Conservation (phyloP, 1,140 invertebrate species). For the Bombus pyrosoma region DNA sequence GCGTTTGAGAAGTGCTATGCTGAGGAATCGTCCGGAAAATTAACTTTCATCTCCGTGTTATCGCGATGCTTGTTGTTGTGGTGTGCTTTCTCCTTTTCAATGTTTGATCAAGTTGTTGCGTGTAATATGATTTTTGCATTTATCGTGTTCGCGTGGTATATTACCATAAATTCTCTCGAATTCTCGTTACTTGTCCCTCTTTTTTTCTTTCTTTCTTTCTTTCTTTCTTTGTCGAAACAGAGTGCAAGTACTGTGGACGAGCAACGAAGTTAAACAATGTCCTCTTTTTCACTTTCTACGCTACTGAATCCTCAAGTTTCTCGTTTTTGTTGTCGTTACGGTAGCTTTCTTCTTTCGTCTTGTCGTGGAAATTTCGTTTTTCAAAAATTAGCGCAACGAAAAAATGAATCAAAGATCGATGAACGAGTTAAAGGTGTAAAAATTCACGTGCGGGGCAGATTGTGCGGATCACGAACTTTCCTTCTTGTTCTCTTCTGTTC, state of each 20-base stretch:
- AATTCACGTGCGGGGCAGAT: slow-evolving; percentile 62
- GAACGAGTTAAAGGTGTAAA: slow-evolving; percentile 53
- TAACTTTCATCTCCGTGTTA: background rate
- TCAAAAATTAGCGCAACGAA: slow-evolving; percentile 34
- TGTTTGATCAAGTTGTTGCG: background rate
- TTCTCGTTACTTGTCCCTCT: too few species aligned
- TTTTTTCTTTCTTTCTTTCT: background rate
- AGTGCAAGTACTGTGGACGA: slow-evolving; percentile 54
- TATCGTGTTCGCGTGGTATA: slow-evolving; percentile 24
- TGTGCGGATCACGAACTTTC: slow-evolving; percentile 46
- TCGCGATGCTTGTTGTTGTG: background rate
- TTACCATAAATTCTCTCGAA: background rate
- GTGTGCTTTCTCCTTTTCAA: background rate
- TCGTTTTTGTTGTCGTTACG: background rate
- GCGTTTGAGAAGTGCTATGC: slow-evolving; percentile 39
- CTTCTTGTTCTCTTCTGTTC: slow-evolving; percentile 1
- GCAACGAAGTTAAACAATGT: slow-evolving; percentile 69
- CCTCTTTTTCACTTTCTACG: slow-evolving; percentile 30
- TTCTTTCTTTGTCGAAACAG: slow-evolving; percentile 2
- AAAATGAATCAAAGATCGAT: slow-evolving; percentile 55
- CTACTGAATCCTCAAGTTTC: slow-evolving; percentile 25
- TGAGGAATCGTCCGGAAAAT: slow-evolving; percentile 56
- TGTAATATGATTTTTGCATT: slow-evolving; percentile 43
- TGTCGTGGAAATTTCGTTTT: slow-evolving; percentile 15
- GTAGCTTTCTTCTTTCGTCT: background rate